These are phyloP conservation scores for Melinopterus prodromus DNA, from an alignment of 2,888 invertebrate genomes.

Conservation along the genomic window DNA sequence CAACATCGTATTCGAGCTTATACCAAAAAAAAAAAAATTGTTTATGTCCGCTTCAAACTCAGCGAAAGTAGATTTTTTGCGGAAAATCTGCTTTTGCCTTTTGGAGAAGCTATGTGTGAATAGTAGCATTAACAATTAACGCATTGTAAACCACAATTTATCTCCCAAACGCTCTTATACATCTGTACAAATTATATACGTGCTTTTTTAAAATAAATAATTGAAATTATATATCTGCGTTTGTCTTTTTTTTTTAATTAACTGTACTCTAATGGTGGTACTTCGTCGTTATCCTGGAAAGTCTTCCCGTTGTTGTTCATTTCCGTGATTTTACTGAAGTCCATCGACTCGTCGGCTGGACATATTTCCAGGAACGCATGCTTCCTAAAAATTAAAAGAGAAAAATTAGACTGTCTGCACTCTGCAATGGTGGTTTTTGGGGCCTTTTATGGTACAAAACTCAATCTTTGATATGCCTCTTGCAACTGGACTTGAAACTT, in stretches of 20 bases:
- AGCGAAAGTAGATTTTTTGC: not conserved
- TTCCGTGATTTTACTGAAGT: conserved; percentile 67
- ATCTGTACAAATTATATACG: conserved; percentile 40
- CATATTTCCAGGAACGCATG: conserved; percentile 73
- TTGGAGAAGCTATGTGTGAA: conserved; percentile 7
- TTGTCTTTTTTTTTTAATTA: conserved; percentile 33
- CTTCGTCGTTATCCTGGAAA: conserved; percentile 68
- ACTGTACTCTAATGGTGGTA: conserved; percentile 70
- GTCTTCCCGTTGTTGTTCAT: conserved; percentile 58
- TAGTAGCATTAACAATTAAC: conserved; percentile 10
- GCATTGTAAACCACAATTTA: conserved; percentile 25
- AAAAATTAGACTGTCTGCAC: too few species aligned
- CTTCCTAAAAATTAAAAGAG: conserved; percentile 12
- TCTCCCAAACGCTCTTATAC: conserved; percentile 29
- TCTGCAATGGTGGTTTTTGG: too few species aligned
- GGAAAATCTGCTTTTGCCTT: conserved; percentile 1
- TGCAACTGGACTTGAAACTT: too few species aligned
- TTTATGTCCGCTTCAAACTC: not conserved
- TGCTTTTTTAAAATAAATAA: conserved; percentile 37
- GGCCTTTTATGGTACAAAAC: too few species aligned
- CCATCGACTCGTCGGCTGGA: conserved; percentile 62
- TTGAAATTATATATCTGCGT: not conserved
- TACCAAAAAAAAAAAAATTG: conserved; percentile 12
- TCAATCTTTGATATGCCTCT: too few species aligned
- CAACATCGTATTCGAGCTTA: conserved; percentile 21